phyloP scores from a whole-genome alignment of 2,888 invertebrate genomes.

The Dryococelus australis region DNA sequence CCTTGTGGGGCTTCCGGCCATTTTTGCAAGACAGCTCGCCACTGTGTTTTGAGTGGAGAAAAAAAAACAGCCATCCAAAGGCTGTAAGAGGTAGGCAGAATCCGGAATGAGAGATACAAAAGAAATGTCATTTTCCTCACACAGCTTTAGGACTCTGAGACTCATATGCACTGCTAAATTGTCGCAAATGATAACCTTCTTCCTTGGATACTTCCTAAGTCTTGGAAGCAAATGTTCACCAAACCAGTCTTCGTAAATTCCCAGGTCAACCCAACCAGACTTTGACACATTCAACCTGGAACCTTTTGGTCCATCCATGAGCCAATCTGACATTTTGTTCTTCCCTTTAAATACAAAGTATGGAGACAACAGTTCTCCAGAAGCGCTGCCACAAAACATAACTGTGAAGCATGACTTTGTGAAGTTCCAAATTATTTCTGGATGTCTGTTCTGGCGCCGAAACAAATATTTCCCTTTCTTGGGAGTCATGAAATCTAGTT shows the following conservation, averaged over 20 bases:
- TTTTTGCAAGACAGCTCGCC: background rate
- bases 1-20: background rate
- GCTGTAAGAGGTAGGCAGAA: background rate
- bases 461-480: background rate
- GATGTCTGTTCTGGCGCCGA: background rate
- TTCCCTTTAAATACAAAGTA: conserved; percentile 4
- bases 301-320: background rate
- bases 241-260: conserved; percentile 27
- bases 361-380: conserved; percentile 3
- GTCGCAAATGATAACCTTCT: background rate
- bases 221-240: background rate
- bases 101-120: conserved; percentile 17
- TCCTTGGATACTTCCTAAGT: background rate
- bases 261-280: conserved; percentile 17
- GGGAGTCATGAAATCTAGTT: background rate
- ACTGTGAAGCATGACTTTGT: background rate
- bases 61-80: background rate
- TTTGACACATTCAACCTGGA: background rate
- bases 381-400: background rate
- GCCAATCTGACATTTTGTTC: background rate
- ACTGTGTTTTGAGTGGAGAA: background rate
- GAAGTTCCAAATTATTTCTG: conserved; percentile 3
- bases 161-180: background rate
- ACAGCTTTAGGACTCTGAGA: background rate
- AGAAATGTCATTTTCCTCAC: conserved; percentile 24